Evolutionary conservation across 2,113 vertebrate species (phyloP).

Genomic region (Mustela lutreola): DNA sequence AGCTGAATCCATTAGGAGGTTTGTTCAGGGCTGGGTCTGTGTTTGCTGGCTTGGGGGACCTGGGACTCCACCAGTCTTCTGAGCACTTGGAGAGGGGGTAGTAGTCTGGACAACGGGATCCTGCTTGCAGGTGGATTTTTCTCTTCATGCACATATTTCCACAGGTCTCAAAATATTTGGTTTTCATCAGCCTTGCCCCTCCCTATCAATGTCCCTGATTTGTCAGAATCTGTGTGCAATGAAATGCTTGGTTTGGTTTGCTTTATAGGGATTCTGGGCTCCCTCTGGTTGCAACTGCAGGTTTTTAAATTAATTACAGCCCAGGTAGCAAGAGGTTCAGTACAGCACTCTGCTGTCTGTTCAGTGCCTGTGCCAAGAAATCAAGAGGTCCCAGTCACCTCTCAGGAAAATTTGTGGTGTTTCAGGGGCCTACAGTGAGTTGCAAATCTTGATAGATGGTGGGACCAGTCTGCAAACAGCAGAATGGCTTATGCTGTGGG

Average conservation of each 20-base stretch:
- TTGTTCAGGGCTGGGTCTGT: not conserved
- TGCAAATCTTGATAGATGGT: slow-evolving; percentile 30
- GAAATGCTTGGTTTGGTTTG: not conserved
- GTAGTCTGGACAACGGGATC: not conserved
- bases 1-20: not conserved
- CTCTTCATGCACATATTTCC: not conserved
- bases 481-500: not conserved
- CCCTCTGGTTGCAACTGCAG: not conserved
- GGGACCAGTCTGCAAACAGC: not conserved
- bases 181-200: not conserved
- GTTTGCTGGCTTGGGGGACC: not conserved
- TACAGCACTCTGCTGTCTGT: not conserved
- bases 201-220: not conserved
- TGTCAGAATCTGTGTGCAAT: not conserved
- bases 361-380: not conserved
- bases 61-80: not conserved
- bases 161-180: not conserved
- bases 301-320: slow-evolving; percentile 63
- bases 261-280: not conserved
- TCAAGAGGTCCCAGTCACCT: slow-evolving; percentile 10
- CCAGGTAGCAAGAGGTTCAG: slow-evolving; percentile 2
- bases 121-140: not conserved
- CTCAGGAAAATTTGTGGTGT: slow-evolving; percentile 43
- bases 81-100: not conserved
- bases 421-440: not conserved